Evolutionary conservation across 2,888 invertebrate species (phyloP), one percentile per base, ranked within the genome.

Genomic region (Therioaphis trifolii): DNA sequence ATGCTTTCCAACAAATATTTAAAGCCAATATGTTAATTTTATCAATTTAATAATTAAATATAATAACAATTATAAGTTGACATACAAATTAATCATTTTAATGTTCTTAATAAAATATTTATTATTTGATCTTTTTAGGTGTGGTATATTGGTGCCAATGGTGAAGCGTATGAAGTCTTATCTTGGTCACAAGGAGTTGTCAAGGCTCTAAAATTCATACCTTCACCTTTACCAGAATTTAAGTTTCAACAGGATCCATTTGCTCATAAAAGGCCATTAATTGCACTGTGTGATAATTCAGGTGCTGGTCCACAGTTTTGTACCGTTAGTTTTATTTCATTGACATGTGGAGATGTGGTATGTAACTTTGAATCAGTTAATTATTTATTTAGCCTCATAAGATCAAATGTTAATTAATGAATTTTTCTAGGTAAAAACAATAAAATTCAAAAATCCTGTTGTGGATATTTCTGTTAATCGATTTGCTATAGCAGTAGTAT

Each of bases 111-210:
- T 35, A 35, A 5, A 27, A 46, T 40, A 12, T 21, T 77, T 82
- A 69, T 84, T 89, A 46, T 18, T 55, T 58, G 7, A 27, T 21
- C 24, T 21, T 72, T 90, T 35, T 89, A 96, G 93, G 93, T 95
- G 68, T 96, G 96, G 96, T 91, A 94, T 79, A 92, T 96, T 85
- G 93, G 94, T 21, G 94, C 95, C 12, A 94, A 93, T 87, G 98
- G 98, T 29, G 98, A 98, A 88, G 98, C 98, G 2, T 94, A 95
- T 85, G 98, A 98, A 89, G 95, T 98, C 40, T 89, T 99, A 85
- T 97, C 98, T 4, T 96, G 97, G 93, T 92, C 97, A 77, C 97
- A 98, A 89, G 97, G 97, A 78, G 93, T 94, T 85, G 95, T 98
- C 74, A 92, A 93, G 85, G 91, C 93, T 82, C 91, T 98, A 86